Percentiles rank a stretch among this genome's conserved stretches.
Evolutionary conservation across 1,140 invertebrate species (phyloP).

Genomic region (Lepidurus couesii): DNA sequence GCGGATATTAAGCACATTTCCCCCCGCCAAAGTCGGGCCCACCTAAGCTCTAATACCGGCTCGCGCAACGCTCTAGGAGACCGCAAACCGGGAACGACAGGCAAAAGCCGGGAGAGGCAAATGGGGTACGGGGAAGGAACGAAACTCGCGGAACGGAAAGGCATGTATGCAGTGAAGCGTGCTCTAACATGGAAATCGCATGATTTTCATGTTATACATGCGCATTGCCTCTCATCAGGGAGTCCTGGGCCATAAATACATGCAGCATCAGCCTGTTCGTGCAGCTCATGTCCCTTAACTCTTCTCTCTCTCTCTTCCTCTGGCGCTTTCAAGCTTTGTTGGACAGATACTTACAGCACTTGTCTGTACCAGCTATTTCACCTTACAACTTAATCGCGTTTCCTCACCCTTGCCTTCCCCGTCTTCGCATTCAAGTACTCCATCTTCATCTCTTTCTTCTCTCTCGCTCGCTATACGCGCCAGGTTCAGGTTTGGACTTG

Average conservation of each 20-base stretch:
- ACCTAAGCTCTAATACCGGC: no score
- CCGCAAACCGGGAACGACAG: not conserved
- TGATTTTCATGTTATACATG: conserved; percentile 20
- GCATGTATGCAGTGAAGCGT: not conserved
- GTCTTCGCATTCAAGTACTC: not conserved
- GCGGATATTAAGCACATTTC: no score
- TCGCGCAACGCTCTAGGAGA: not conserved
- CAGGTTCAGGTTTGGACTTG: not conserved
- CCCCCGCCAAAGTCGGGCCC: no score
- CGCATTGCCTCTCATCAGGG: conserved; percentile 5
- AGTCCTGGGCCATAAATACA: conserved; percentile 5
- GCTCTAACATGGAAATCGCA: conserved; percentile 21
- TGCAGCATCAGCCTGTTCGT: conserved; percentile 9
- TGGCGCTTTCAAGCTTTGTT: conserved; percentile 1
- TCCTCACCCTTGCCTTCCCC: not conserved
- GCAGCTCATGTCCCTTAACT: conserved; percentile 5
- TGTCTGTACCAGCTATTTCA: not conserved
- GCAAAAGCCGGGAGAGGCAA: not conserved
- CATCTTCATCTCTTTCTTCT: not conserved
- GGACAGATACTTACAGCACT: conserved; percentile 1
- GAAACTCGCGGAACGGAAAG: not conserved
- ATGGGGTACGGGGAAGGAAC: not conserved
- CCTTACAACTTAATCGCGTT: conserved; percentile 3
- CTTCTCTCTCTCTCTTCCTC: not conserved
- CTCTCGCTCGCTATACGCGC: not conserved